phyloP scores from a whole-genome alignment of 2,888 invertebrate genomes.

The Xylota sylvarum region DNA sequence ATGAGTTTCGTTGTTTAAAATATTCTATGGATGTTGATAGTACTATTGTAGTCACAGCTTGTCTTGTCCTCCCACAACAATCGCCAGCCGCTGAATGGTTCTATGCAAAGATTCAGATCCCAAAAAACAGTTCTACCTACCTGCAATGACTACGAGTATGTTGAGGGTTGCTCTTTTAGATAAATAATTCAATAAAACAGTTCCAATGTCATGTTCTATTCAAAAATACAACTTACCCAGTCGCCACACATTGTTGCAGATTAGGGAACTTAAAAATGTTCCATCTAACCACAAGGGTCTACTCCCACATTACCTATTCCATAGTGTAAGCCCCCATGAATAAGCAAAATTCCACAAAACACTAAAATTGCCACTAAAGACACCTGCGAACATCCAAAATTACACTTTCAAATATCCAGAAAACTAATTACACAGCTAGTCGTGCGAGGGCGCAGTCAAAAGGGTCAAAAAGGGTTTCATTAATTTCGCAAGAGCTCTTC shows the following conservation, averaged over 20 bases:
- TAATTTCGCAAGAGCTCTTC: constrained; percentile 64
- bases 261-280: constrained; percentile 38
- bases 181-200: neutral
- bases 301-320: neutral
- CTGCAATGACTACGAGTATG: neutral
- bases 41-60: no score
- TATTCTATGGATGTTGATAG: no score
- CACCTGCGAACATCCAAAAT: constrained; percentile 67
- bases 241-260: constrained; percentile 10
- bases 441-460: constrained; percentile 23
- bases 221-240: neutral
- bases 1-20: no score
- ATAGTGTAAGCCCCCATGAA: neutral
- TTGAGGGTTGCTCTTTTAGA: neutral
- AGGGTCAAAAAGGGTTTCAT: constrained; percentile 66
- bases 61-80: no score
- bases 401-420: constrained; percentile 53
- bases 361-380: constrained; percentile 44
- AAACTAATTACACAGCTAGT: constrained; percentile 62
- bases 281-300: constrained; percentile 50
- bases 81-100: no score
- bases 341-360: constrained; percentile 20
- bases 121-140: no score
- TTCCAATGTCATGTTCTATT: neutral
- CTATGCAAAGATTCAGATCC: neutral